Percentiles rank a stretch among this genome's conserved stretches.
These are phyloP conservation scores for Papilio xuthus DNA, from an alignment of 1,140 invertebrate genomes.

Conservation along the genomic window DNA sequence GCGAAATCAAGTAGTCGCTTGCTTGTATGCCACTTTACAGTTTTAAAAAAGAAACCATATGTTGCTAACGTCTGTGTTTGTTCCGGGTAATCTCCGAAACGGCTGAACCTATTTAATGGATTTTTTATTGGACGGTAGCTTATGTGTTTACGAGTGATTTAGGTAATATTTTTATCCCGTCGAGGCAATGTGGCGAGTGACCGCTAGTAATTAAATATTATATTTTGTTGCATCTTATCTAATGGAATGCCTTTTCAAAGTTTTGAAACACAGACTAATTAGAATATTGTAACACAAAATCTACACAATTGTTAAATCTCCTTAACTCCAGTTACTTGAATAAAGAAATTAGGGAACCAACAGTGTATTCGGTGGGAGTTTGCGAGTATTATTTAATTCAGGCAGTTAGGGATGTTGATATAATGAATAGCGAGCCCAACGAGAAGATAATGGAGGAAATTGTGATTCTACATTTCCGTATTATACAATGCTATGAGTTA, in stretches of 20 bases:
- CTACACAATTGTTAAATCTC: constrained; percentile 7
- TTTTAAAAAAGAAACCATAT: too few relatives aligned
- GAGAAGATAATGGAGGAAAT: constrained; percentile 28
- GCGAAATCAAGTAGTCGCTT: too few relatives aligned
- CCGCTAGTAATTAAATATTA: too few relatives aligned
- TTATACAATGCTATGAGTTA: not conserved
- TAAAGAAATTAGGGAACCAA: constrained; percentile 31
- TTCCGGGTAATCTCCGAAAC: too few relatives aligned
- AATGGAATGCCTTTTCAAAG: not conserved
- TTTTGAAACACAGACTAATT: not conserved
- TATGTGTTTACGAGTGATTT: too few relatives aligned
- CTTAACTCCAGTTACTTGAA: constrained; percentile 1
- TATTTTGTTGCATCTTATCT: too few relatives aligned
- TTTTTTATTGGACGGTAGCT: too few relatives aligned
- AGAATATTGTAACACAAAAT: not conserved
- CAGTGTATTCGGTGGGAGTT: constrained; percentile 16
- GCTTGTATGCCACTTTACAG: too few relatives aligned
- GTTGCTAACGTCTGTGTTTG: too few relatives aligned
- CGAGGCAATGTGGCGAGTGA: too few relatives aligned
- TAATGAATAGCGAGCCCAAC: constrained; percentile 25
- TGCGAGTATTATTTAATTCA: constrained; percentile 31
- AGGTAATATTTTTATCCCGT: too few relatives aligned
- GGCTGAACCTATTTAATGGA: too few relatives aligned
- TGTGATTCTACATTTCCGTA: constrained; percentile 19
- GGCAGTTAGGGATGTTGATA: constrained; percentile 31